These are phyloP conservation scores for Rhyacophila evoluta DNA, from an alignment of 2,888 invertebrate species.

Conservation along the genomic window DNA sequence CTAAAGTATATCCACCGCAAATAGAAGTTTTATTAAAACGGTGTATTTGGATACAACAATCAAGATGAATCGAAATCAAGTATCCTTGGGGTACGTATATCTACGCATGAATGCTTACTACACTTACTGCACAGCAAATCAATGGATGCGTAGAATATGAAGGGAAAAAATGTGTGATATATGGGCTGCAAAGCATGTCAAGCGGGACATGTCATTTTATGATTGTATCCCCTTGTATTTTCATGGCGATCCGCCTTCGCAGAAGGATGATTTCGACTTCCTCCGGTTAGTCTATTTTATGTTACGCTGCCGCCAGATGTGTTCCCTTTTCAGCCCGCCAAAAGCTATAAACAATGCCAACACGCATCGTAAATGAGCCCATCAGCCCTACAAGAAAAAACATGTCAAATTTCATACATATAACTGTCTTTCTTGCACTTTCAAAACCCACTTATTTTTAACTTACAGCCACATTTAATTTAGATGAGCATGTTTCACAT, in stretches of 20 bases:
- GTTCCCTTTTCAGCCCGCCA: constrained; percentile 2
- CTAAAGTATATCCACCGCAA: too few relatives aligned
- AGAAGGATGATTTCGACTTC: constrained; percentile 15
- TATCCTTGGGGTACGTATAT: too few relatives aligned
- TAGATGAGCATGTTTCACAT: too few relatives aligned
- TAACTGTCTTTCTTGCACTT: neutral
- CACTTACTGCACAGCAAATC: too few relatives aligned
- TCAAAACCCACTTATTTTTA: neutral
- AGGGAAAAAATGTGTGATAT: too few relatives aligned
- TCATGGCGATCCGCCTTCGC: neutral
- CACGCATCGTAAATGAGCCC: neutral
- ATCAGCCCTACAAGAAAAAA: constrained; percentile 4
- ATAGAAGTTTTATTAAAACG: too few relatives aligned
- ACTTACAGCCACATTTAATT: too few relatives aligned
- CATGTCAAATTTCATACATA: neutral
- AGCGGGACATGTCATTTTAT: neutral
- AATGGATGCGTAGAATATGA: too few relatives aligned
- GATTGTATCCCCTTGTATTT: neutral
- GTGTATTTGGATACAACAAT: too few relatives aligned
- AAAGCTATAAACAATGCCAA: constrained; percentile 11
- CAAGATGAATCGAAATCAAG: too few relatives aligned
- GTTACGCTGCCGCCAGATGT: constrained; percentile 11
- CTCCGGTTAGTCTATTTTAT: constrained; percentile 4
- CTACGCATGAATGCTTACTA: too few relatives aligned
- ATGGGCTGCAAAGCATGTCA: neutral